Base-by-base conservation (phyloP, 2,797 vertebrate genomes). In the Labroides dimidiatus region DNA sequence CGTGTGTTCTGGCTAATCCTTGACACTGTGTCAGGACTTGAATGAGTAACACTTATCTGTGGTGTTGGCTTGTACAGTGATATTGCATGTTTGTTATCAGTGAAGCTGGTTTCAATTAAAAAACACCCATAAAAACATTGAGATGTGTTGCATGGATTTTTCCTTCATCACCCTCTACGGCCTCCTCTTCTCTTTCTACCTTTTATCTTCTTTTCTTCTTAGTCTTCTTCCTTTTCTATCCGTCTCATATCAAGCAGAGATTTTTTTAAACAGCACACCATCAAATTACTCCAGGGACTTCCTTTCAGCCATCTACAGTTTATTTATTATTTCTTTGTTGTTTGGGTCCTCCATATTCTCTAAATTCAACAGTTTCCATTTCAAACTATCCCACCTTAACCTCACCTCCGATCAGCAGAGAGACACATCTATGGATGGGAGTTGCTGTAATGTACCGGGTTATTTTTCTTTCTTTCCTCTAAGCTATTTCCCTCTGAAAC, bases 11-110 rank as follows among this genome's bases (percentile, higher is more conserved):
- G 91, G 94, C 92, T 91, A 92, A 93, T 93, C 91, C 93, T 96
- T 89, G 90, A 90, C 94, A 92, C 49, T 93, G 94, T 95, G 96
- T 95, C 92, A 88, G 91, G 95, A 93, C 92, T 91, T 93, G 93
- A 94, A 95, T 96, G 95, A 94, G 93, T 95, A 94, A 94, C 94
- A 91, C 69, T 93, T 95, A 93, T 92, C 92, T 94, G 96, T 96
- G 95, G 96, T 96, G 94, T 95, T 95, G 96, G 94, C 89, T 96
- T 96, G 96, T 98, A 97, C 94, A 95, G 95, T 97, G 95, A 96
- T 95, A 92, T 93, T 97, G 97, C 97, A 98, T 98, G 97, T 97
- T 95, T 96, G 93, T 93, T 94, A 94, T 96, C 96, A 94, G 94
- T 96, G 96, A 95, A 94, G 93, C 93, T 96, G 96, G 94, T 94